phyloP scores from a whole-genome alignment of 2,797 vertebrate species.

The Cirrhinus mrigala region DNA sequence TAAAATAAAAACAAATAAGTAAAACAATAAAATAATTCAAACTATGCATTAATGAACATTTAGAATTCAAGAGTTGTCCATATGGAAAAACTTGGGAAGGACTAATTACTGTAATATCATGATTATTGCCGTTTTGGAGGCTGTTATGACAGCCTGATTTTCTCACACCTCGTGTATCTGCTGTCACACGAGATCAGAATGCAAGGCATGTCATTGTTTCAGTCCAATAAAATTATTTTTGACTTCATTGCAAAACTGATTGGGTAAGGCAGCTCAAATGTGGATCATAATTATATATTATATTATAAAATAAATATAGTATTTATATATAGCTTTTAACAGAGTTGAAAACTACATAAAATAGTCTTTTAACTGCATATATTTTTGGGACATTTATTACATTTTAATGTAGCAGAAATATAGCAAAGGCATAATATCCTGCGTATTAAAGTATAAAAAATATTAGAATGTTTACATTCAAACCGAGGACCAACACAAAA shows the following conservation, averaged over 20 bases:
- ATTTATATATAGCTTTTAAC: not conserved
- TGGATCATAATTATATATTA: not conserved
- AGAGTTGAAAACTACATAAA: no score
- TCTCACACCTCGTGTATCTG: constrained; percentile 4
- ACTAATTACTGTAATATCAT: constrained; percentile 10
- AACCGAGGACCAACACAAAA: not conserved
- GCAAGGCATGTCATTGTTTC: constrained; percentile 1
- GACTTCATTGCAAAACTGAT: not conserved
- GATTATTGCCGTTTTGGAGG: constrained; percentile 23
- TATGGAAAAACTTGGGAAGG: not conserved
- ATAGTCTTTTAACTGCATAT: not conserved
- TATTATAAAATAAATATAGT: not conserved
- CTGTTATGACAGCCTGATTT: constrained; percentile 14
- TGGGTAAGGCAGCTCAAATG: not conserved
- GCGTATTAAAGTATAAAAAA: not conserved
- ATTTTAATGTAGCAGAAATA: not conserved
- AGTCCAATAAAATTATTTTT: constrained; percentile 5
- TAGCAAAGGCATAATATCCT: not conserved
- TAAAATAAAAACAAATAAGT: constrained; percentile 7
- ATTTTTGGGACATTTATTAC: not conserved
- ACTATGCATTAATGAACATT: not conserved
- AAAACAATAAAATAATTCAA: not conserved
- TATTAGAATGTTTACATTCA: not conserved
- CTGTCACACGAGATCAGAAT: constrained; percentile 10
- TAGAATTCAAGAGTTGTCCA: not conserved